Conservation (phyloP, 1,140 invertebrate species). For the Oscheius sp. region DNA sequence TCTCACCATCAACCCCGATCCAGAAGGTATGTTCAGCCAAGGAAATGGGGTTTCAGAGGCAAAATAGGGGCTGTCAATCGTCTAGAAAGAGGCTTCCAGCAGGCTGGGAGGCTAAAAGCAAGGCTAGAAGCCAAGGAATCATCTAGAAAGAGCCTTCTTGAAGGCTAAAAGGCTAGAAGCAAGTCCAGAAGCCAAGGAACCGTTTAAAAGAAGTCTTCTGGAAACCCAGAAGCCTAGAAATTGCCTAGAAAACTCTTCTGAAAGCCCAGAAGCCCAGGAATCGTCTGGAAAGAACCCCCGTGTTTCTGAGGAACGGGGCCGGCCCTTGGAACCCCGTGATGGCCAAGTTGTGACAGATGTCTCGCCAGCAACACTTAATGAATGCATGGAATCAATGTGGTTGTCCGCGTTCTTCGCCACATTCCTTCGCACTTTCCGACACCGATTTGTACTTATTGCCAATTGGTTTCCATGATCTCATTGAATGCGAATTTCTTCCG, state of each 20-base stretch:
- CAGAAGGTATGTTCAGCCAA: slow-evolving; percentile 40
- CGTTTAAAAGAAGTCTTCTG: neutral
- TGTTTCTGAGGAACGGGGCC: too few relatives aligned
- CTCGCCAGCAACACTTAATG: neutral
- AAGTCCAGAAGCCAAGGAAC: neutral
- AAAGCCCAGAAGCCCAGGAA: neutral
- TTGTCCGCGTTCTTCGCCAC: too few relatives aligned
- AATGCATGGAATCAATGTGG: slow-evolving; percentile 9
- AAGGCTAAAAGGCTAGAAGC: neutral
- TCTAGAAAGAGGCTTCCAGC: too few relatives aligned
- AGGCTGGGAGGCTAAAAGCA: neutral
- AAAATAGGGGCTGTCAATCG: neutral
- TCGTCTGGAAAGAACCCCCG: too few relatives aligned
- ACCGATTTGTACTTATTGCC: too few relatives aligned
- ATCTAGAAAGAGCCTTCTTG: neutral
- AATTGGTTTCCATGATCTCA: too few relatives aligned
- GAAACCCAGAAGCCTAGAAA: too few relatives aligned
- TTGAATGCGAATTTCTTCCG: too few relatives aligned
- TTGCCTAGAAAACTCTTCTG: too few relatives aligned
- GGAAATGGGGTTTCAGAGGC: neutral
- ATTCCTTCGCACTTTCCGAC: slow-evolving; percentile 1
- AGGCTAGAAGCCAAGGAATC: neutral
- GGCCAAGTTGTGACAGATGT: slow-evolving; percentile 3
- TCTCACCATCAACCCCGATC: slow-evolving; percentile 44
- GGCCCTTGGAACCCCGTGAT: too few relatives aligned